A percentile compares a stretch with the other conserved stretches of the same genome.
Evolutionary conservation across 2,888 invertebrate genomes (phyloP).

Genomic region (Geophilus truncorum): DNA sequence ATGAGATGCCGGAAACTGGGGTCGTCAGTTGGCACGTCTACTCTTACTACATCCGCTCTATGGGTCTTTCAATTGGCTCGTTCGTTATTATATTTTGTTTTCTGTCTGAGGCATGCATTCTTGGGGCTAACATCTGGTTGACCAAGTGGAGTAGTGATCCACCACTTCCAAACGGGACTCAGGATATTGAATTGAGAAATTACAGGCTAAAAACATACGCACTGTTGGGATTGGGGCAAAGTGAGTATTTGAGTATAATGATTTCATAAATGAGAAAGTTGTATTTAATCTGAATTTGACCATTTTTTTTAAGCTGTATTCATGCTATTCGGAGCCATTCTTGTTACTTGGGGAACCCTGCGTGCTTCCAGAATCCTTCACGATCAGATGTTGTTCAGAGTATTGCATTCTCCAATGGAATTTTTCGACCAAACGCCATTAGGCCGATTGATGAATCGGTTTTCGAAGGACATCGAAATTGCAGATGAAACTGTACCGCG

Average conservation of each 20-base stretch:
- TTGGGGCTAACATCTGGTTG: constrained; percentile 41
- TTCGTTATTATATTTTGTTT: not conserved
- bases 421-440: constrained; percentile 30
- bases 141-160: constrained; percentile 41
- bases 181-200: constrained; percentile 29
- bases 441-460: constrained; percentile 31
- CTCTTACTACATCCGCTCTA: constrained; percentile 32
- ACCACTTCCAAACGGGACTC: constrained; percentile 43
- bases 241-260: not conserved
- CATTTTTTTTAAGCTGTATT: not conserved
- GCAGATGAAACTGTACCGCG: constrained; percentile 30
- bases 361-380: constrained; percentile 31
- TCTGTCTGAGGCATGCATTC: constrained; percentile 27
- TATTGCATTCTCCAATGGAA: constrained; percentile 31
- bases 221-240: constrained; percentile 33
- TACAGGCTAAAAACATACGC: constrained; percentile 33
- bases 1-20: constrained; percentile 2
- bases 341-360: constrained; percentile 14
- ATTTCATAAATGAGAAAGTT: not conserved
- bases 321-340: constrained; percentile 25
- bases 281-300: not conserved
- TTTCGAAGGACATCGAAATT: constrained; percentile 31
- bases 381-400: not conserved
- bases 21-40: constrained; percentile 68
- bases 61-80: not conserved